A percentile compares a stretch with the other conserved stretches of the same genome.
Conservation (phyloP, 2,113 vertebrate species). For the Riparia riparia region DNA sequence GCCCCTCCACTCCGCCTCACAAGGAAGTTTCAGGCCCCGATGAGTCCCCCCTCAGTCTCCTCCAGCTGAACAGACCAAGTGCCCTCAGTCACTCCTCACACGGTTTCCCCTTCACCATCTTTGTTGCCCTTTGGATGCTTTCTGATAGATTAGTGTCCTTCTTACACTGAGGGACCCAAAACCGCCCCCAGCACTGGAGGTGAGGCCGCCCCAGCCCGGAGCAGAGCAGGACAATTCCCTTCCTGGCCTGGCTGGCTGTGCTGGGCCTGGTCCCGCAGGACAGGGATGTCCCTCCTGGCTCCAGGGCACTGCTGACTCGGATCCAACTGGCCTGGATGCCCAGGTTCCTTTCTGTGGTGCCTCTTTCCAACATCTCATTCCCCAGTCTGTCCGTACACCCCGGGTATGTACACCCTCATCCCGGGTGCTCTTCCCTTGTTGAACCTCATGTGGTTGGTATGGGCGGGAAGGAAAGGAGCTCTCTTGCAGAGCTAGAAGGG, state of each 20-base stretch:
- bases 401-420: neutral
- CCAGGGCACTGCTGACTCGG: neutral
- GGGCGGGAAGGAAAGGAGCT: neutral
- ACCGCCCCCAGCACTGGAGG: neutral
- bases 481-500: neutral
- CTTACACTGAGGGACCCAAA: neutral
- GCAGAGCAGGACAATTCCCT: neutral
- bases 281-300: neutral
- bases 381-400: neutral
- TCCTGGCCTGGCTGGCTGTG: rapidly evolving
- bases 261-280: neutral
- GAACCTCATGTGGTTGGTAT: neutral
- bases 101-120: neutral
- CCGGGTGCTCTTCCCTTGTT: neutral
- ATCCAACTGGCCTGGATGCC: neutral
- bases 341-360: neutral
- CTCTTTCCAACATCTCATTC: neutral
- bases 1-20: neutral
- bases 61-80: neutral
- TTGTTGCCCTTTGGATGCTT: neutral
- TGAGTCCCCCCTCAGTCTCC: neutral
- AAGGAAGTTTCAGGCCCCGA: rapidly evolving
- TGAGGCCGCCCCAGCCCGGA: neutral
- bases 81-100: neutral
- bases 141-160: neutral